Base-by-base conservation (phyloP, 2,797 vertebrate species). In the Pachyuromys duprasi region DNA sequence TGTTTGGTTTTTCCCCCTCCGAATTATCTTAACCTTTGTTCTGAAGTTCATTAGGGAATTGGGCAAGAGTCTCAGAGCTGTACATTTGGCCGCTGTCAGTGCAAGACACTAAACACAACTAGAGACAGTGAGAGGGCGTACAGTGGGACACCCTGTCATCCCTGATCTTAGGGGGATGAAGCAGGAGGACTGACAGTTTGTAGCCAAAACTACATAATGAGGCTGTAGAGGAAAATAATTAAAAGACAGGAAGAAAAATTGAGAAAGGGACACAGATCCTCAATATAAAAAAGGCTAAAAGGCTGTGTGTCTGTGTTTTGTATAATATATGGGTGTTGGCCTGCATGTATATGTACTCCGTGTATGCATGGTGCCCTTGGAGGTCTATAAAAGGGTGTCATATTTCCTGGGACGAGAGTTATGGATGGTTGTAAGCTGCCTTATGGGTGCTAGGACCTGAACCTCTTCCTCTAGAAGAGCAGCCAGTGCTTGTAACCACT, bases 101-200 rank as follows among this genome's bases (percentile, higher is more conserved):
- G 28, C 79, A 90, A 75, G 42, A 31, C 81, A 90, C 70, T 87
- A 90, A 89, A 67, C 57, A 76, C 62, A 90, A 72, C 45, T 24
- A 20, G 80, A 18, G 33, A 45, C 36, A 36, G 45, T 18, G 9
- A 57, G 42, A 55, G 11, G 36, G 22, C 31, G 14, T 20, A 8
- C 36, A 55, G 14, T 33, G n/a, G 36, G 24, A 13, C 49, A 13
- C 14, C 14, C 45, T 57, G 9, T 5, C 26, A 0, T 11, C 63
- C 42, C 42, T 53, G 28, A 49, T 14, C 63, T 22, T 67, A 49
- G 18, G 63, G 33, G 2, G 2, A 14, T 55, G 15, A 36, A 11
- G n/a, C 24, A 39, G n/a, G 65, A 57, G 53, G 67, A 39, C 31
- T 55, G 49, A 24, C 14, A 57, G 24, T 26, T 49, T 15, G 22